Percentiles rank a stretch among this genome's conserved stretches.
These are phyloP conservation scores for Cynodonichthys magdalenae DNA, from an alignment of 2,797 vertebrate species.

Conservation along the genomic window DNA sequence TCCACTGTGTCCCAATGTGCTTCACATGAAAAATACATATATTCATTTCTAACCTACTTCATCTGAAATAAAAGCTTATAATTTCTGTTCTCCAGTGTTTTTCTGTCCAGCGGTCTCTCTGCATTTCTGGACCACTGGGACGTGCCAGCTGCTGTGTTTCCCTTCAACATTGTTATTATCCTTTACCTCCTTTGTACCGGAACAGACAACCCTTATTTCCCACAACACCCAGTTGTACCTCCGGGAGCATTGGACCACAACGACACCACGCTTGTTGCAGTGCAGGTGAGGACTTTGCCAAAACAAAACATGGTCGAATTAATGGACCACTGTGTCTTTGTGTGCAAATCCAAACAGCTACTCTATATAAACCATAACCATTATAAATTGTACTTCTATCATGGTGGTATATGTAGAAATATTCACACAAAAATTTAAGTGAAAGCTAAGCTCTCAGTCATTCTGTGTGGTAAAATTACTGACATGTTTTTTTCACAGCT, in stretches of 20 bases:
- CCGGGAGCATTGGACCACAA: conserved; percentile 56
- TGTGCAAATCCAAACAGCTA: no score
- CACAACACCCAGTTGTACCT: conserved; percentile 48
- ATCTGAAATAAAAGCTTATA: neutral
- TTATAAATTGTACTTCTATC: no score
- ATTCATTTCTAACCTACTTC: no score
- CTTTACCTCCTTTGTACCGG: conserved; percentile 78
- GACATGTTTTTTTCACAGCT: neutral
- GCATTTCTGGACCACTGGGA: conserved; percentile 71
- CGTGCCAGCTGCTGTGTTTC: conserved; percentile 75
- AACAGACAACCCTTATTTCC: conserved; percentile 71
- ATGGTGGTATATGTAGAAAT: no score
- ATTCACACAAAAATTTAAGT: no score
- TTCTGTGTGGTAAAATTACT: no score
- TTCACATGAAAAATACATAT: no score
- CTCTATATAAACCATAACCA: no score
- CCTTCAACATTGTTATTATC: conserved; percentile 77
- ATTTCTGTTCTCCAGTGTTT: conserved; percentile 60
- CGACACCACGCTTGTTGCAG: conserved; percentile 54
- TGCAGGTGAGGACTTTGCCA: conserved; percentile 57
- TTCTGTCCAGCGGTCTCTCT: conserved; percentile 73
- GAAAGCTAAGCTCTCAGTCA: no score
- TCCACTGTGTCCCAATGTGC: no score
- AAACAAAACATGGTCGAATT: neutral
- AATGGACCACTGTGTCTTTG: neutral